A percentile compares a stretch with the other conserved stretches of the same genome.
Conservation (phyloP, 2,797 vertebrate genomes). For the Naso thynnoides region DNA sequence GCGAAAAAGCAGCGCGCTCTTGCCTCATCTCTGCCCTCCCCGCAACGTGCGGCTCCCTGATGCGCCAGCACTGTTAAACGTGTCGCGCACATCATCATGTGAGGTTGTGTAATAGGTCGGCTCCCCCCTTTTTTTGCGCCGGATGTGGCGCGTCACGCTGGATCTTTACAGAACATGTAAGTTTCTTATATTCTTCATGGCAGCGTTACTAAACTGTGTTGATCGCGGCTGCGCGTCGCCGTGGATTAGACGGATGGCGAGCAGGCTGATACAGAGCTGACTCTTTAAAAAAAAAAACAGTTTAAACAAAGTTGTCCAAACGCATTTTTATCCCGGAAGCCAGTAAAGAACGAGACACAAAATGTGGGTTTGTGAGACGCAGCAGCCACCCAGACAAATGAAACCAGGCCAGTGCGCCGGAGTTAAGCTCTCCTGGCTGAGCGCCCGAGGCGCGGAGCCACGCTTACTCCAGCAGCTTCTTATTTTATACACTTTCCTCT, state of each 20-base stretch:
- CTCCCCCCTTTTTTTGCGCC: neutral
- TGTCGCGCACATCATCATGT: neutral
- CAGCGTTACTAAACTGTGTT: neutral
- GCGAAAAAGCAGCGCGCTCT: neutral
- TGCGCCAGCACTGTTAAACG: constrained; percentile 19
- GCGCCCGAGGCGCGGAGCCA: neutral
- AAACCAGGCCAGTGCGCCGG: constrained; percentile 10
- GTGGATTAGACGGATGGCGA: neutral
- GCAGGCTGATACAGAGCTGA: neutral
- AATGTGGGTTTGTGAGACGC: neutral
- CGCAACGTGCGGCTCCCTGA: neutral
- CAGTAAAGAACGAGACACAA: too few species aligned
- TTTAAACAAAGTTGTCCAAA: too few species aligned
- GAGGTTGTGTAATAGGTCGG: constrained; percentile 32
- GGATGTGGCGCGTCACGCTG: neutral
- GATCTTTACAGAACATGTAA: neutral
- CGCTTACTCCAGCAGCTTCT: too few species aligned
- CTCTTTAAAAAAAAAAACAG: too few species aligned
- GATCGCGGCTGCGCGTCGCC: neutral
- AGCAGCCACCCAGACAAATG: constrained; percentile 3
- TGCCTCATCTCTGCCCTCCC: too few species aligned
- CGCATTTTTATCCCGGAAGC: too few species aligned
- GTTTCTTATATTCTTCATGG: too few species aligned
- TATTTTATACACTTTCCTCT: neutral
- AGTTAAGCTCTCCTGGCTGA: neutral